Base-by-base conservation (phyloP, 2,888 invertebrate species). In the Hydrotaea diabolus region DNA sequence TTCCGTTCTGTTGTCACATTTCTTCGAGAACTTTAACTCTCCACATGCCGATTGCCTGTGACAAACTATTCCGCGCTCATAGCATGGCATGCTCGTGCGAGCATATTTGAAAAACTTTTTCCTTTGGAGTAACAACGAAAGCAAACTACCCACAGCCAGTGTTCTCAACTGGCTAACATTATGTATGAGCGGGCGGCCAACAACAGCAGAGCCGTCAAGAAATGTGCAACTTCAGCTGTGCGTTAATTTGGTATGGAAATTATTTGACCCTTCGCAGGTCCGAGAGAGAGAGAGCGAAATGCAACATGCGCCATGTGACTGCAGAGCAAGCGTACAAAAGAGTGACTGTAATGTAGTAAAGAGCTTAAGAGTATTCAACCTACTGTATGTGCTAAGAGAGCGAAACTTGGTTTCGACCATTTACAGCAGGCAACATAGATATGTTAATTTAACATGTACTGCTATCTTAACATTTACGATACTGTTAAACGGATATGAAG, bases 391-490 rank as follows among this genome's bases (percentile, higher is more conserved):
- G 21, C 2, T 71, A 71, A 71, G 71, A 71, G 71, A 3, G 17
- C 0, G 53, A 79, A 73, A 79, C 78, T 81, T 76, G 78, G 43
- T 81, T 85, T 85, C 57, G 76, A 79, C 79, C 2, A 73, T 78
- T 19, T 17, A 66, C 21, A 13, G 9, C 1, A 1, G n/a, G n/a
- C 69, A 53, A 53, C 59, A 66, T n/a, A 17, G 19, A n/a, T 3
- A 11, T 74, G n/a, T 69, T 5, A 75, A 8, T 8, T 13, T 39
- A n/a, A 31, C 15, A 72, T 57, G 21, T 31, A 57, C 31, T 62
- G 64, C 8, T 64, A 64, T 43, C 1, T 2, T 66, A 21, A 39
- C 7, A 43, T 43, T 81, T 84, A 84, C 84, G 79, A 79, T 79
- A 79, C 49, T 79, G 59, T 53, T 46, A 72, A 5, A 15, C n/a